Evolutionary conservation across 2,888 invertebrate species (phyloP).

Genomic region (Thera britannica): DNA sequence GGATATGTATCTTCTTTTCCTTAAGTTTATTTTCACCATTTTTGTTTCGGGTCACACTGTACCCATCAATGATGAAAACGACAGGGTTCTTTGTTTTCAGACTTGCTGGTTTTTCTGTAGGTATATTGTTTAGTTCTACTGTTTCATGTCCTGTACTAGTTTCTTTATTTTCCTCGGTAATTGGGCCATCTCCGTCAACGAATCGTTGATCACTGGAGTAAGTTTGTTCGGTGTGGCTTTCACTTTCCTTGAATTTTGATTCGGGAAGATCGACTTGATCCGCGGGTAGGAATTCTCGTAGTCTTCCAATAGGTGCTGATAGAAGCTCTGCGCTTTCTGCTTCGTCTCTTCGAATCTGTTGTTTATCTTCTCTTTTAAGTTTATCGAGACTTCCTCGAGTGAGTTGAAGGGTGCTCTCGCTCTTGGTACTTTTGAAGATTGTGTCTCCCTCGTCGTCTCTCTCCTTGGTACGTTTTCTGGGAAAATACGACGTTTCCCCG

Average conservation of each 20-base stretch:
- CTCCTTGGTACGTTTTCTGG: slow-evolving; percentile 58
- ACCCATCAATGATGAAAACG: slow-evolving; percentile 76
- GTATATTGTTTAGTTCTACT: slow-evolving; percentile 27
- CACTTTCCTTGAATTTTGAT: slow-evolving; percentile 61
- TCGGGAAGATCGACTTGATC: slow-evolving; percentile 56
- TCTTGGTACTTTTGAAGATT: slow-evolving; percentile 19
- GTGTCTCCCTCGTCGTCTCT: slow-evolving; percentile 43
- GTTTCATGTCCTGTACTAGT: slow-evolving; percentile 69
- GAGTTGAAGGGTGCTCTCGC: slow-evolving; percentile 32
- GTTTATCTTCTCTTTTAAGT: slow-evolving; percentile 39
- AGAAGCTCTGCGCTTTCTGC: slow-evolving; percentile 68
- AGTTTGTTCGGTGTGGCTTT: slow-evolving; percentile 67
- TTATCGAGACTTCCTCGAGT: slow-evolving; percentile 54
- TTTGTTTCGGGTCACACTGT: slow-evolving; percentile 74
- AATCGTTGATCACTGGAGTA: slow-evolving; percentile 73
- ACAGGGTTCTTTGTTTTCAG: slow-evolving; percentile 54
- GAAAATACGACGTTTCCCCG: slow-evolving; percentile 30
- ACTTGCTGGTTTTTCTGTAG: slow-evolving; percentile 41
- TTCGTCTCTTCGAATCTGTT: slow-evolving; percentile 63
- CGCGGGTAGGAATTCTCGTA: slow-evolving; percentile 67
- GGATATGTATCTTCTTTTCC: slow-evolving; percentile 67
- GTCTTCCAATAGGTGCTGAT: slow-evolving; percentile 70
- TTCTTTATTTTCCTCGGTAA: slow-evolving; percentile 74
- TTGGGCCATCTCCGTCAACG: slow-evolving; percentile 70
- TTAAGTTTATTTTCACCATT: slow-evolving; percentile 72